Percentiles rank a stretch among this genome's conserved stretches.
Conservation (phyloP, 2,113 vertebrate genomes). For the Motacilla tschutschensis region DNA sequence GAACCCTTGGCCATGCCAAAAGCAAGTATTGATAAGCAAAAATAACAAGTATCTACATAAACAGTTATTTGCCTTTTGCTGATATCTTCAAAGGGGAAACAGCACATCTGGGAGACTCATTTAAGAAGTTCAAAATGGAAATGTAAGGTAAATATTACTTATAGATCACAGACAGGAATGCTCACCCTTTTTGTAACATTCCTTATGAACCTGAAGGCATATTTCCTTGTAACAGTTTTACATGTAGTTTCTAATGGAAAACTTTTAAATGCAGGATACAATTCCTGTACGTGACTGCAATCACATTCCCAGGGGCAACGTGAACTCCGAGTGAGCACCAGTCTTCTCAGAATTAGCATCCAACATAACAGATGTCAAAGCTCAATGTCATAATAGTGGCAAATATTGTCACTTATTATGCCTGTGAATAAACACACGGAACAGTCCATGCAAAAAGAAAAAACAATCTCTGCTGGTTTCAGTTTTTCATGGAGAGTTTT, state of each 20-base stretch:
- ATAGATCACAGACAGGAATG: neutral
- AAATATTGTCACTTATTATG: neutral
- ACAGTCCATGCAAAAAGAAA: neutral
- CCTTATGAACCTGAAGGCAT: neutral
- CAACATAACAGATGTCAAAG: neutral
- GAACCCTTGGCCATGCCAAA: neutral
- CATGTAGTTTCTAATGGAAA: neutral
- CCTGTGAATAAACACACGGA: neutral
- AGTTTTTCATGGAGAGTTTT: neutral
- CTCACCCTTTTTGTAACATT: neutral
- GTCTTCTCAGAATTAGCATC: neutral
- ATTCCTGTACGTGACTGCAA: neutral
- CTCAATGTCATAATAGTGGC: neutral
- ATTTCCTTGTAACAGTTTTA: neutral
- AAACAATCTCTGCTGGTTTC: neutral
- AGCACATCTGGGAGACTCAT: constrained; percentile 7
- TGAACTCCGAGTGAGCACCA: neutral
- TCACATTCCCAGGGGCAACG: neutral
- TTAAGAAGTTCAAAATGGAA: constrained; percentile 32
- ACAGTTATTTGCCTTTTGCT: neutral
- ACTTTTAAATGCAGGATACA: neutral
- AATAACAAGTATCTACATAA: neutral
- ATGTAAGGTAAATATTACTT: constrained; percentile 1
- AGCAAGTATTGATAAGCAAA: neutral
- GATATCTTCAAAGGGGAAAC: constrained; percentile 26